Base-by-base conservation (phyloP, 2,113 vertebrate species). In the Spea multiplicata region DNA sequence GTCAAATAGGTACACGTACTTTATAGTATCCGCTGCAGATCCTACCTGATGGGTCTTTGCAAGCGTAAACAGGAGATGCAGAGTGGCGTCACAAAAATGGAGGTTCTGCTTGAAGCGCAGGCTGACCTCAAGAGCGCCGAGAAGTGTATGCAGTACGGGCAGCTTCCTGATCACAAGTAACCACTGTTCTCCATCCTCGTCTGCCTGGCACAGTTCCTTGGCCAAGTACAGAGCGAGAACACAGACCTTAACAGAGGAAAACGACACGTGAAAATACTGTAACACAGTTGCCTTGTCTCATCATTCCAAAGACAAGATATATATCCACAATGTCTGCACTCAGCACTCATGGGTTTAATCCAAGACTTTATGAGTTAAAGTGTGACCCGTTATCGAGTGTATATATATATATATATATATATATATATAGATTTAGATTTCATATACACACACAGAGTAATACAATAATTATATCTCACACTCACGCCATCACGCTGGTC, bases 401-500 rank as follows among this genome's bases (percentile, higher is more conserved):
- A n/a, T n/a, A n/a, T n/a, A n/a, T n/a, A n/a, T n/a, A n/a, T n/a
- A n/a, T n/a, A n/a, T n/a, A n/a, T n/a, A n/a, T n/a, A n/a, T n/a
- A n/a, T n/a, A n/a, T n/a, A n/a, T n/a, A n/a, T n/a, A n/a, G n/a
- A n/a, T n/a, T n/a, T n/a, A n/a, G n/a, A n/a, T n/a, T n/a, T n/a
- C n/a, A n/a, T n/a, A n/a, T n/a, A n/a, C n/a, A n/a, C 30, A 30
- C 30, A 30, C 30, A 30, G 30, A 30, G 30, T 30, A 30, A 30
- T 30, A 30, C 30, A 30, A 30, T 30, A 30, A 30, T 30, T 30
- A 30, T 30, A 30, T 30, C 2, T 52, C 6, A 59, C 8, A 44
- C 71, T 80, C 84, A 97, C 97, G 90, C 96, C 96, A 4, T 99
- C 96, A 73, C 94, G 92, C 83, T 97, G 95, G 91, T 99, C 97